Percentiles rank a stretch among this genome's conserved stretches.
Evolutionary conservation across 1,140 invertebrate genomes (phyloP).

Genomic region (Drosophila busckii): DNA sequence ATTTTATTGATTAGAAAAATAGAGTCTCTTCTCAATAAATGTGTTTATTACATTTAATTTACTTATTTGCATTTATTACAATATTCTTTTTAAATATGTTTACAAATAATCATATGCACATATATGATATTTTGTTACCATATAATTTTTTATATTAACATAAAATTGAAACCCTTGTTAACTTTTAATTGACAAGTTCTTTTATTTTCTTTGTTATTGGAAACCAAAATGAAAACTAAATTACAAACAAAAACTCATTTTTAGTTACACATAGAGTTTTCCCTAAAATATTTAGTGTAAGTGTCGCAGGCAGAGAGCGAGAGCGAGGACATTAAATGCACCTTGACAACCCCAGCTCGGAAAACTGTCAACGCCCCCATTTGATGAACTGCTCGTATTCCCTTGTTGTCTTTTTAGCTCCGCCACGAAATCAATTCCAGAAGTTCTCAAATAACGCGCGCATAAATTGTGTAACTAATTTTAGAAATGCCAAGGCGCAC

Average conservation of each 20-base stretch:
- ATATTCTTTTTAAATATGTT: no score
- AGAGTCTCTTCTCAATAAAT: no score
- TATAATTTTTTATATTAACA: no score
- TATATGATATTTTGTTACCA: no score
- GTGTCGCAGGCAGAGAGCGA: no score
- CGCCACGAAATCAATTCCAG: slow-evolving; percentile 26
- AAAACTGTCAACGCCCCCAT: slow-evolving; percentile 41
- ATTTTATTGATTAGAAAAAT: no score
- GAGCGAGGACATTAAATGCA: no score
- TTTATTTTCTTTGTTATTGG: slow-evolving; percentile 13
- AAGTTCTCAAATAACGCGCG: slow-evolving; percentile 23
- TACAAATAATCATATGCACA: no score
- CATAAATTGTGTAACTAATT: slow-evolving; percentile 36
- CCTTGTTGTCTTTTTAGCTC: slow-evolving; percentile 18
- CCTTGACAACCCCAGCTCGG: slow-evolving; percentile 19
- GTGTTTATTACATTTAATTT: no score
- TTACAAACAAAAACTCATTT: not conserved
- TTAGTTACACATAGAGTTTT: slow-evolving; percentile 25
- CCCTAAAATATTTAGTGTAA: not conserved
- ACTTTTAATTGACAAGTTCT: no score
- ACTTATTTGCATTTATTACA: no score
- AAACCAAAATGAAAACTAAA: slow-evolving; percentile 9
- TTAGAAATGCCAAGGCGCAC: slow-evolving; percentile 7
- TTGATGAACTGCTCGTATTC: not conserved
- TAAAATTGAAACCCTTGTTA: no score